Evolutionary conservation across 2,113 vertebrate genomes (phyloP), one percentile per base, ranked within the genome.

Genomic region (Platichthys flesus): DNA sequence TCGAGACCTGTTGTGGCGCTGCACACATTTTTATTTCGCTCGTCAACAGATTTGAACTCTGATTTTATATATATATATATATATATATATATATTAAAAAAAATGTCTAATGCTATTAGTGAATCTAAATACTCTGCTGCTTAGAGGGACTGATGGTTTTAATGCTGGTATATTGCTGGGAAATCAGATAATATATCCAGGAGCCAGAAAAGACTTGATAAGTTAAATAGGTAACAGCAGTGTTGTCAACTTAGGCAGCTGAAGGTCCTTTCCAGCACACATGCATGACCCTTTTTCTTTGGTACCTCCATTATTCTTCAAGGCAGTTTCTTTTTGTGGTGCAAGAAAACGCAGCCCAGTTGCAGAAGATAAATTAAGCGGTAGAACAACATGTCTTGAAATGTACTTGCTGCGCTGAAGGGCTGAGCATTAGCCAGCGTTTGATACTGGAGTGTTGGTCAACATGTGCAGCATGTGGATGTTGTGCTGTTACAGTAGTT

Each of bases 361-460:
- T 4, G 28, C 45, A 72, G 14, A 31, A 18, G 51, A 52, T 60
- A 58, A 70, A 74, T 13, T 7, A 40, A 42, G 51, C 51, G 1
- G 51, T 54, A 54, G 20, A 54, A 54, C 51, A 54, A n/a, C 20
- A 54, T 54, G 51, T 54, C 18, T n/a, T 54, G 51, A 54, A 10
- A n/a, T 54, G 45, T 54, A n/a, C 51, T 51, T 64, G 35, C 18
- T 55, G 10, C 74, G 67, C 37, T 24, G 9, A 52, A 42, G 1
- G 23, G 28, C 28, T 47, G 59, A 75, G 59, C 26, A 54, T 60
- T 20, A 45, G 54, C 59, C 9, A 21, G 16, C 49, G 5, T 23
- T 71, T 70, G 23, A n/a, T 73, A 26, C 26, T 21, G 31, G 16
- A 66, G 37, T 47, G 7, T n/a, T 56, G 8, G 26, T 70, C 7